Evolutionary conservation across 2,888 invertebrate genomes (phyloP).

Genomic region (Eudemis profundana): DNA sequence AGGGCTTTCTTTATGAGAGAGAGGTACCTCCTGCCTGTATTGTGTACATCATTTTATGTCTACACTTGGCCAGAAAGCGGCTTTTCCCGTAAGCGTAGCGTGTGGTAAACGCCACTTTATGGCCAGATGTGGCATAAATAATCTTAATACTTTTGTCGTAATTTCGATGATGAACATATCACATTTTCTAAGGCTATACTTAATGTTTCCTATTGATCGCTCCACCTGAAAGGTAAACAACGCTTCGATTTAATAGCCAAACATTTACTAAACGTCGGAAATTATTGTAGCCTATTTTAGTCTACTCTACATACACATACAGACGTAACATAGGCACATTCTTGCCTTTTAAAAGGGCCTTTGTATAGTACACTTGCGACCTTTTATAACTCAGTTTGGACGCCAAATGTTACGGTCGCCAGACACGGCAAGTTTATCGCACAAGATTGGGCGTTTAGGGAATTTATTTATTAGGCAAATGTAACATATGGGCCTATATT

Average conservation of each 20-base stretch:
- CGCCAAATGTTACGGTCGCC: neutral
- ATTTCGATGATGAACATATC: too few species aligned
- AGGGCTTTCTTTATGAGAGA: too few species aligned
- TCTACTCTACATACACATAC: too few species aligned
- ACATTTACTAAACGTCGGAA: constrained; percentile 33
- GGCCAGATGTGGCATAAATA: too few species aligned
- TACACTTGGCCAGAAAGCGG: too few species aligned
- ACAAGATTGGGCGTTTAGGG: neutral
- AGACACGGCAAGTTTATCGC: constrained; percentile 20
- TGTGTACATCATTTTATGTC: too few species aligned
- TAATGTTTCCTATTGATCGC: constrained; percentile 2
- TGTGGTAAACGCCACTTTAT: too few species aligned
- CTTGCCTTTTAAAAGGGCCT: neutral
- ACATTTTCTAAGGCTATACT: too few species aligned
- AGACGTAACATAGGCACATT: neutral
- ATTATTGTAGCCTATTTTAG: constrained; percentile 23
- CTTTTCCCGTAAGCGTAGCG: too few species aligned
- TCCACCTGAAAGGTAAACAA: constrained; percentile 17
- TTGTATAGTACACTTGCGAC: constrained; percentile 4
- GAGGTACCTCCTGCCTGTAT: too few species aligned
- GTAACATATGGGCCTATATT: neutral
- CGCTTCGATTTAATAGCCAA: constrained; percentile 29
- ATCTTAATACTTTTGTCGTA: too few species aligned
- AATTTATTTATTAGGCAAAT: constrained; percentile 24
- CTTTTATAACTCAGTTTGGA: neutral